These are phyloP conservation scores for Triplophysa yarkandensis DNA, from an alignment of 2,797 vertebrate genomes.

Conservation along the genomic window DNA sequence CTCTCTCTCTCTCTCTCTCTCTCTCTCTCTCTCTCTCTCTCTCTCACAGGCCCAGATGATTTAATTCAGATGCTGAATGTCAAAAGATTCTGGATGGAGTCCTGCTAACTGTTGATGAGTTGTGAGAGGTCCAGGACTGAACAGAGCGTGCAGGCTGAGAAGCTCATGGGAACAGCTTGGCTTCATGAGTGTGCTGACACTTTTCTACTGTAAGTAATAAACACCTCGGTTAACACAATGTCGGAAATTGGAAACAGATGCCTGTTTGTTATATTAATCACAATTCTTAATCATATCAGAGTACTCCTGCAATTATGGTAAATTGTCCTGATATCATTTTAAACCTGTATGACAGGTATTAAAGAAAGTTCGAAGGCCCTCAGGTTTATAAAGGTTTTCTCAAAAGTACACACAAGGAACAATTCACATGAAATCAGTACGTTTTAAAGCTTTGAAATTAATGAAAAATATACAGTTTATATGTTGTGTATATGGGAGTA, in stretches of 20 bases:
- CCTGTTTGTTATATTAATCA: constrained; percentile 9
- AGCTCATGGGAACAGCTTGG: constrained; percentile 12
- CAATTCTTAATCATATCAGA: neutral
- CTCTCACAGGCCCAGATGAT: constrained; percentile 16
- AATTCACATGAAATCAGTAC: too few relatives aligned
- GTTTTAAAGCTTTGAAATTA: too few relatives aligned
- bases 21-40: constrained; percentile 10
- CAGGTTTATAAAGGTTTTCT: too few relatives aligned
- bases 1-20: constrained; percentile 14
- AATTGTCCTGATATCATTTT: too few relatives aligned
- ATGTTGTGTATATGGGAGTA: too few relatives aligned
- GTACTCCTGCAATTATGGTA: neutral
- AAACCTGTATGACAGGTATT: too few relatives aligned
- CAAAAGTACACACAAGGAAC: too few relatives aligned
- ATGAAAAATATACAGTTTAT: too few relatives aligned
- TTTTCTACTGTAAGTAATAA: constrained; percentile 21
- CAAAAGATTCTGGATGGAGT: constrained; percentile 26
- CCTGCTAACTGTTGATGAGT: constrained; percentile 43
- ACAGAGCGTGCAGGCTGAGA: neutral
- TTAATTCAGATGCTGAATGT: constrained; percentile 46
- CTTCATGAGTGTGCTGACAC: neutral
- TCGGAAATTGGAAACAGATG: neutral
- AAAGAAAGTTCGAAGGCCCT: too few relatives aligned
- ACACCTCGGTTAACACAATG: neutral
- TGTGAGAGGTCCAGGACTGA: constrained; percentile 33